Percentiles rank a stretch among this genome's conserved stretches.
Conservation (phyloP, 2,888 invertebrate genomes). For the Nowickia ferox region DNA sequence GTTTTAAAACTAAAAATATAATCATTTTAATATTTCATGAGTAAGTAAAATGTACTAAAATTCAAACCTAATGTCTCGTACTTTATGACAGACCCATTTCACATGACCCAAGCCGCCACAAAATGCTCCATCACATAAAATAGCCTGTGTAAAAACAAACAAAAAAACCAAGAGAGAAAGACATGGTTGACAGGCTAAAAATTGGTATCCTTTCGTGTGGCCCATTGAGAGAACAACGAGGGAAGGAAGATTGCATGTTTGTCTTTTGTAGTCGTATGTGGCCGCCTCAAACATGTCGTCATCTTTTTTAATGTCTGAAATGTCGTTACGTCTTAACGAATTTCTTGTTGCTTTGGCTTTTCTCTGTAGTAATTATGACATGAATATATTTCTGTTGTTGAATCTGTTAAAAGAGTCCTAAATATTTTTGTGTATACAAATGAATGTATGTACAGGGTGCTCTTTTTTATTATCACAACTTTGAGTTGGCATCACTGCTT, state of each 20-base stretch:
- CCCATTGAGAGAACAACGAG: slow-evolving; percentile 62
- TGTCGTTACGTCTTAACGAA: slow-evolving; percentile 45
- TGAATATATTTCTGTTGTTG: slow-evolving; percentile 57
- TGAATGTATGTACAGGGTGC: neutral
- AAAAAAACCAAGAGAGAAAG: slow-evolving; percentile 27
- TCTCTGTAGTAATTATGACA: slow-evolving; percentile 64
- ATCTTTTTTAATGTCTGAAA: slow-evolving; percentile 59
- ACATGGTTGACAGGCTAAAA: slow-evolving; percentile 74
- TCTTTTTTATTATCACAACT: too few species aligned
- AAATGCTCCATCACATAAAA: slow-evolving; percentile 57
- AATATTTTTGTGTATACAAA: slow-evolving; percentile 17
- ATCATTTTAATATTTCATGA: slow-evolving; percentile 65
- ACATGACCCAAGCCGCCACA: slow-evolving; percentile 56
- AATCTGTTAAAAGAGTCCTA: slow-evolving; percentile 44
- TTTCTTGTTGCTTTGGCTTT: slow-evolving; percentile 28
- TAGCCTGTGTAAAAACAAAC: slow-evolving; percentile 40
- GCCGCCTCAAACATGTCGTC: slow-evolving; percentile 61
- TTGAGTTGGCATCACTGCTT: too few species aligned
- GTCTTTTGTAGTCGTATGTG: slow-evolving; percentile 37
- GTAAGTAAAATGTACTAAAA: slow-evolving; percentile 37
- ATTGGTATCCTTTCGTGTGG: slow-evolving; percentile 74
- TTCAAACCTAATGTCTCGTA: slow-evolving; percentile 39
- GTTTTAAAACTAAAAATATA: neutral
- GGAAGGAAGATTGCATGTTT: slow-evolving; percentile 53
- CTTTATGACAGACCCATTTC: slow-evolving; percentile 66